Conservation (phyloP, 2,113 vertebrate genomes). For the Amphiprion percula region DNA sequence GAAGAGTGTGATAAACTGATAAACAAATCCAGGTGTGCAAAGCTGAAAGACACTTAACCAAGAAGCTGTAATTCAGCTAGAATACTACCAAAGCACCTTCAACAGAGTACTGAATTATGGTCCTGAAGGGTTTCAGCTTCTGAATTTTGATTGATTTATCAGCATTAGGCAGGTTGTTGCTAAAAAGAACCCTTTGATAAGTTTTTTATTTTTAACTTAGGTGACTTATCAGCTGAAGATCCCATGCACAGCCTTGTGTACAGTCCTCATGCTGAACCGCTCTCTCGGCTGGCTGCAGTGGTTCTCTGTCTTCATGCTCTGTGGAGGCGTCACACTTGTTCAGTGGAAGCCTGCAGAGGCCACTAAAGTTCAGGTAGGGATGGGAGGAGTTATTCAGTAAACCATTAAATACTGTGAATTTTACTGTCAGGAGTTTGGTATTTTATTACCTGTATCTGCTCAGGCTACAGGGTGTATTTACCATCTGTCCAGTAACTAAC, state of each 20-base stretch:
- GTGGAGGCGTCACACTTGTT: conserved; percentile 92
- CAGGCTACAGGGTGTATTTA: background rate
- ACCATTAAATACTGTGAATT: background rate
- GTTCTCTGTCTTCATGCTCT: conserved; percentile 95
- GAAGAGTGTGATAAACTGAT: no score
- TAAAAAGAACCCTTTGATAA: background rate
- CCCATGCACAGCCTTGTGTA: conserved; percentile 96
- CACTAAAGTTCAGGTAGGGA: conserved; percentile 91
- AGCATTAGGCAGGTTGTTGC: background rate
- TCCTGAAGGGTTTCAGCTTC: no score
- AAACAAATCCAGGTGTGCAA: no score
- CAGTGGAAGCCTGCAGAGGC: conserved; percentile 93
- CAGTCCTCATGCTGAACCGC: conserved; percentile 94
- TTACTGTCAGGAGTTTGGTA: background rate
- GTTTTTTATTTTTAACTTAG: conserved; percentile 68
- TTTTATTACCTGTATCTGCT: background rate
- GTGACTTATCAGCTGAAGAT: conserved; percentile 99
- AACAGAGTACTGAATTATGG: no score
- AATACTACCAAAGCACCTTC: no score
- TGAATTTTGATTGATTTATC: no score
- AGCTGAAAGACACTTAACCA: no score
- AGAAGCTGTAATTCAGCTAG: no score
- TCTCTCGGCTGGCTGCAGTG: conserved; percentile 94
- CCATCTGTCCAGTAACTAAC: background rate
- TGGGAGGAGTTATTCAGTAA: background rate